These are phyloP conservation scores for Pollicipes pollicipes DNA, from an alignment of 1,140 invertebrate genomes.

Conservation along the genomic window DNA sequence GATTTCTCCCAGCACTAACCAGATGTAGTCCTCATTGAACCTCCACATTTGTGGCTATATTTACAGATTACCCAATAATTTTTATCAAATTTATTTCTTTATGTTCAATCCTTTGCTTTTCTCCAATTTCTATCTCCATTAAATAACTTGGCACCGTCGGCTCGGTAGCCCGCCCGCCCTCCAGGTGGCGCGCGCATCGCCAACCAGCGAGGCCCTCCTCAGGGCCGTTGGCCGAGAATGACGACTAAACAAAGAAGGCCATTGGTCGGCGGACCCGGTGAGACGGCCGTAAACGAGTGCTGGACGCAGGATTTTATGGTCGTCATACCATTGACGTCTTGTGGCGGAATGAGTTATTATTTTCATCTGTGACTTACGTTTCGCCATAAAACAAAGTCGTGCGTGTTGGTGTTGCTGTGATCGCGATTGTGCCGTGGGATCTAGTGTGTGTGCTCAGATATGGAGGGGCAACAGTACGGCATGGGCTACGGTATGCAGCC, in stretches of 20 bases:
- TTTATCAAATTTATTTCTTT: too few relatives aligned
- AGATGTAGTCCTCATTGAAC: too few relatives aligned
- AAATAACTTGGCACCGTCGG: too few relatives aligned
- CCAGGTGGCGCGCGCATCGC: not conserved
- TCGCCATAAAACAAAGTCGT: not conserved
- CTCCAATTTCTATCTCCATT: too few relatives aligned
- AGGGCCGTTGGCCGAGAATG: constrained; percentile 1
- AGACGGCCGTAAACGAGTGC: not conserved
- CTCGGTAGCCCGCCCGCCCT: too few relatives aligned
- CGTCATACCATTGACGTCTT: constrained; percentile 3
- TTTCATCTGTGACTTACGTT: not conserved
- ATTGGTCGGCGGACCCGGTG: not conserved
- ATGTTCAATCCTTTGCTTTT: too few relatives aligned
- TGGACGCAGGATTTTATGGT: constrained; percentile 2
- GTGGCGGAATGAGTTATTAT: not conserved
- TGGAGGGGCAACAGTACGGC: constrained; percentile 3
- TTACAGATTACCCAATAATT: too few relatives aligned
- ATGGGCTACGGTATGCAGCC: constrained; percentile 3
- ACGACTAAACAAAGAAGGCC: constrained; percentile 3
- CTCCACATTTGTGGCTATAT: too few relatives aligned
- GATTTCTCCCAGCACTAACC: too few relatives aligned
- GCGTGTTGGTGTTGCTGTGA: not conserved
- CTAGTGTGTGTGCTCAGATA: not conserved
- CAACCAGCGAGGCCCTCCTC: not conserved
- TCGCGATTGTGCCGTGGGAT: not conserved